Evolutionary conservation across 2,113 vertebrate species (phyloP).

Genomic region (Lates calcarifer): DNA sequence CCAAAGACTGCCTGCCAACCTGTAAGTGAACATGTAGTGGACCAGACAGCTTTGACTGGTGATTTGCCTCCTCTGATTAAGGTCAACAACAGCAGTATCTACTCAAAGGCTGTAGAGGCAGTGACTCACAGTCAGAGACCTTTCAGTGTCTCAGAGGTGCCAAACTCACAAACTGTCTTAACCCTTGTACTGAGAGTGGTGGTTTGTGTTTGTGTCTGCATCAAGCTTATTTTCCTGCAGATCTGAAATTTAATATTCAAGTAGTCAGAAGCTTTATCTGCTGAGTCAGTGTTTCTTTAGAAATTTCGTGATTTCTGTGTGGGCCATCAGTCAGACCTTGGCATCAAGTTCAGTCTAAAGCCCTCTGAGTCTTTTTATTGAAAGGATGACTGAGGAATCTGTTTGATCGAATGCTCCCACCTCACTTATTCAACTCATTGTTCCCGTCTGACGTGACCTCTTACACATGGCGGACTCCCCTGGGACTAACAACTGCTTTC

Average conservation of each 20-base stretch:
- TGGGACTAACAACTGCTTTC: conserved; percentile 76
- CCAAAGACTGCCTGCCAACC: conserved; percentile 11
- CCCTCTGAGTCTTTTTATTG: neutral
- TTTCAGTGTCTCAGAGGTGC: conserved; percentile 22
- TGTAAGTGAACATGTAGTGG: conserved; percentile 23
- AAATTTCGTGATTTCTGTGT: neutral
- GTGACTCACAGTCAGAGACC: conserved; percentile 37
- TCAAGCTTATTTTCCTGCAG: neutral
- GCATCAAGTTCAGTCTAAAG: neutral
- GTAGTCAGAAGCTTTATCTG: neutral
- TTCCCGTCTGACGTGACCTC: neutral
- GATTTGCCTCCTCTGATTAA: conserved; percentile 45
- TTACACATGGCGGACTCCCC: conserved; percentile 1
- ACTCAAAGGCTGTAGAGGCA: neutral
- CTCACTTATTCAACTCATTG: neutral
- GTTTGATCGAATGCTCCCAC: neutral
- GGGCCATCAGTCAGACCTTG: neutral
- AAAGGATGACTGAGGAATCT: neutral
- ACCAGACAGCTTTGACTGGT: conserved; percentile 44
- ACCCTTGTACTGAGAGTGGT: neutral
- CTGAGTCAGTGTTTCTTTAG: neutral
- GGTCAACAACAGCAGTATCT: conserved; percentile 19
- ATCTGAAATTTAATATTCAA: neutral
- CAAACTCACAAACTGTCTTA: conserved; percentile 21
- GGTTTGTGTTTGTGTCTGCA: neutral